Conservation (phyloP, 2,888 invertebrate genomes). For the Ophion ventricosus region DNA sequence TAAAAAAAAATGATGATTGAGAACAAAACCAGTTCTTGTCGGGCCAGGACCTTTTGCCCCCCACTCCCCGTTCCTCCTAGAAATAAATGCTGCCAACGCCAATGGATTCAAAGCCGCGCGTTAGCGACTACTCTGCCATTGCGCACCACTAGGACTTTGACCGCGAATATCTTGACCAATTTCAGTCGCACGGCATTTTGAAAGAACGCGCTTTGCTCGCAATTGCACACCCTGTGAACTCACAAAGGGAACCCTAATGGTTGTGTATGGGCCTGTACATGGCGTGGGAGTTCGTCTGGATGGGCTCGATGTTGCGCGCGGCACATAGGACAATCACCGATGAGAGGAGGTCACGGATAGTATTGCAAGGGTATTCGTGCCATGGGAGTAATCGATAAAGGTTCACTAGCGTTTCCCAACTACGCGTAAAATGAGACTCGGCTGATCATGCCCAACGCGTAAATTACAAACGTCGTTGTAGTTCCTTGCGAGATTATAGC, state of each 20-base stretch:
- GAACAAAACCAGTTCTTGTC: too few relatives aligned
- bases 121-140: too few relatives aligned
- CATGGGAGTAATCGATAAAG: slow-evolving; percentile 57
- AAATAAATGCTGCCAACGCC: too few relatives aligned
- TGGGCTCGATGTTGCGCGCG: slow-evolving; percentile 13
- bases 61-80: too few relatives aligned
- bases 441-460: slow-evolving; percentile 35
- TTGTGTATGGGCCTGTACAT: slow-evolving; percentile 47
- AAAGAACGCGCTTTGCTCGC: not conserved
- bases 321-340: slow-evolving; percentile 19
- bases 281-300: slow-evolving; percentile 43
- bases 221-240: too few relatives aligned
- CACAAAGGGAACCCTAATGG: not conserved
- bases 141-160: too few relatives aligned
- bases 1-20: too few relatives aligned
- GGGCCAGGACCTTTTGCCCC: too few relatives aligned
- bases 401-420: slow-evolving; percentile 45
- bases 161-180: too few relatives aligned
- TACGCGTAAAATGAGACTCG: slow-evolving; percentile 32
- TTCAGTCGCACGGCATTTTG: too few relatives aligned
- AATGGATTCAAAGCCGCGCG: too few relatives aligned
- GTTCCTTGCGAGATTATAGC: slow-evolving; percentile 50
- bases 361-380: slow-evolving; percentile 60
- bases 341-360: slow-evolving; percentile 54
- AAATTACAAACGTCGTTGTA: slow-evolving; percentile 39